Conservation (phyloP, 2,888 invertebrate genomes). For the Crioceris asparagi region DNA sequence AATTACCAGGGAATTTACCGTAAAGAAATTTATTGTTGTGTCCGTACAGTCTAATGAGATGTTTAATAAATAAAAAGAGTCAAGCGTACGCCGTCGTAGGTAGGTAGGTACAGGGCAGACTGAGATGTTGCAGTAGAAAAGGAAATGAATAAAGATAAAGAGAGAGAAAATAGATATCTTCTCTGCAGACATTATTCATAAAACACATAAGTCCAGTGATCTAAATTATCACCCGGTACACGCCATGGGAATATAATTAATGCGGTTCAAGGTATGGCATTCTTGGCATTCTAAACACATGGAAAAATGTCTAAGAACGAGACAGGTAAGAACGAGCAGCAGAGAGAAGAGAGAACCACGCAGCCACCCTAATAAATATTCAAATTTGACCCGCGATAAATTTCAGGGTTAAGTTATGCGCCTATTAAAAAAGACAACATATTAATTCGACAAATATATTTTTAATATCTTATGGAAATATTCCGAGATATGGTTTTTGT, state of each 20-base stretch:
- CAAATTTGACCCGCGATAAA: conserved; percentile 35
- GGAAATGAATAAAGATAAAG: too few species aligned
- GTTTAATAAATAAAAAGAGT: conserved; percentile 20
- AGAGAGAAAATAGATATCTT: too few species aligned
- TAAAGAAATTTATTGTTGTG: conserved; percentile 16
- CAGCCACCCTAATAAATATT: conserved; percentile 37
- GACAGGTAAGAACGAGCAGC: conserved; percentile 26
- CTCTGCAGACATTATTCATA: too few species aligned
- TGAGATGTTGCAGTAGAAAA: too few species aligned
- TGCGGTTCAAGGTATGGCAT: conserved; percentile 24
- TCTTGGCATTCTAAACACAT: conserved; percentile 30
- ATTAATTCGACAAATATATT: conserved; percentile 38
- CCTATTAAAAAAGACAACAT: conserved; percentile 38
- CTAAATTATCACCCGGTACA: conserved; percentile 23
- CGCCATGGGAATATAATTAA: conserved; percentile 21
- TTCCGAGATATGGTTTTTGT: conserved; percentile 2
- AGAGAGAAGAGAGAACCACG: too few species aligned
- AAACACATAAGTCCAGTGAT: conserved; percentile 18
- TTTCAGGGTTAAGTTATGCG: conserved; percentile 34
- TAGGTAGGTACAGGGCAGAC: too few species aligned
- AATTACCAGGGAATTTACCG: conserved; percentile 15
- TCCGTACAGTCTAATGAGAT: conserved; percentile 16
- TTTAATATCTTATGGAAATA: conserved; percentile 26
- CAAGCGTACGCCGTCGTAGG: too few species aligned
- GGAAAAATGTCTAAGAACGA: conserved; percentile 29